Evolutionary conservation across 2,888 invertebrate species (phyloP), one percentile per base, ranked within the genome.

Genomic region (Cosmorhoe ocellata): DNA sequence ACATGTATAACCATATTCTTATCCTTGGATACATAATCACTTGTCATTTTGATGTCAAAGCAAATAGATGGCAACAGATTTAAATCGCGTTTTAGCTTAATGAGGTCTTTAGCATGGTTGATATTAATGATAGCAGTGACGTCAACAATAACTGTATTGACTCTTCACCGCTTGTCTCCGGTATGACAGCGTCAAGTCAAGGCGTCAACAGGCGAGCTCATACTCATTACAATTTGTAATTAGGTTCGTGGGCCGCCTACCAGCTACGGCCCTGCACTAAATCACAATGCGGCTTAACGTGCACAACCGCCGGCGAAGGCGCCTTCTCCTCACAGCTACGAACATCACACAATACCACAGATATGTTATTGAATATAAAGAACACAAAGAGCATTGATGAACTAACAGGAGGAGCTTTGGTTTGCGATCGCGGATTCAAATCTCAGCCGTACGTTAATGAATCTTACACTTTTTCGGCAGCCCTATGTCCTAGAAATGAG

Each of bases 191-290:
- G 24, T 3, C 24, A 18, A 2, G 24, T 24, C 24, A 66, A 66
- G 69, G 70, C 73, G 74, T 74, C 64, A 71, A 61, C 66, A 63
- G 70, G 74, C 71, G 5, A 70, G 71, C 79, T 86, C 81, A 87
- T 71, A 70, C 79, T 86, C 84, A 89, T 88, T 88, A 86, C 84
- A 85, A 81, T 86, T 87, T 84, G 81, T 88, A 88, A 90, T 89
- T 85, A 86, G 80, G 73, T 63, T 80, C 79, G 85, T 83, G 79
- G 84, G 84, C 76, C 71, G 80, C 67, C 74, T 72, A 75, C 71
- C 69, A 66, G 74, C 68, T 56, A 66, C 76, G 73, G 76, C 74
- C 78, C 82, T 81, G 82, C 80, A 84, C 84, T 86, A 84, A 81
- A 88, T 87, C 84, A 86, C 80, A 81, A 78, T 34, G 34, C 57